Percentiles rank a stretch among this genome's conserved stretches.
Evolutionary conservation across 2,113 vertebrate genomes (phyloP).

Genomic region (Ranitomeya variabilis): DNA sequence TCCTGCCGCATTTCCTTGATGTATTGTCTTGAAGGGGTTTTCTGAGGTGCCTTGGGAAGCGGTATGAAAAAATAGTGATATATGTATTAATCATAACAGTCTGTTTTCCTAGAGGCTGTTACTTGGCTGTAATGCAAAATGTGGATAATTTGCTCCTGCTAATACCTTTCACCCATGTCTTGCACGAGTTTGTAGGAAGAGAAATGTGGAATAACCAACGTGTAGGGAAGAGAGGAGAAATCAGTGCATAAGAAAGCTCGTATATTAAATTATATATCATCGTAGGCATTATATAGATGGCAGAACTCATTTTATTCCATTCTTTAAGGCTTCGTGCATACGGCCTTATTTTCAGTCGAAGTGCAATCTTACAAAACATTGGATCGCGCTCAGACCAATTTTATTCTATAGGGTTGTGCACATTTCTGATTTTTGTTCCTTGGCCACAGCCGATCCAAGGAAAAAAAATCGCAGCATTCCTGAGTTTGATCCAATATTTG

Average conservation of each 20-base stretch:
- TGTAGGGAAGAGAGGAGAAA: background rate
- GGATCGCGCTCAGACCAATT: too few relatives aligned
- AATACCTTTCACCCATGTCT: slow-evolving; percentile 3
- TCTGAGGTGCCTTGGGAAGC: background rate
- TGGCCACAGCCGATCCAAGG: too few relatives aligned
- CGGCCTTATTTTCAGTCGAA: too few relatives aligned
- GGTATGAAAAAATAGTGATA: slow-evolving; percentile 22
- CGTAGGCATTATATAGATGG: background rate
- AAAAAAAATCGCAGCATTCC: too few relatives aligned
- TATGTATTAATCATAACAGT: slow-evolving; percentile 37
- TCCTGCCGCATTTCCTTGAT: slow-evolving; percentile 12
- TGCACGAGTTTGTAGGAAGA: background rate
- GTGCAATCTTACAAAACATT: too few relatives aligned
- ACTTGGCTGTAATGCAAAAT: background rate
- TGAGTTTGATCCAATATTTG: too few relatives aligned
- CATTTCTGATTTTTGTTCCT: too few relatives aligned
- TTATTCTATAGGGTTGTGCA: too few relatives aligned
- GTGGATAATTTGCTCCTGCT: slow-evolving; percentile 5
- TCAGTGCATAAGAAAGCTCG: background rate
- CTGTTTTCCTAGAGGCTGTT: slow-evolving; percentile 25
- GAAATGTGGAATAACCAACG: background rate
- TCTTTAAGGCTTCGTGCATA: background rate
- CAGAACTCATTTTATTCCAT: background rate
- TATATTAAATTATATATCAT: background rate
- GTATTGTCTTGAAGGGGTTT: slow-evolving; percentile 31